Conservation (phyloP, 2,888 invertebrate species). For the Agrenia bidenticulata region DNA sequence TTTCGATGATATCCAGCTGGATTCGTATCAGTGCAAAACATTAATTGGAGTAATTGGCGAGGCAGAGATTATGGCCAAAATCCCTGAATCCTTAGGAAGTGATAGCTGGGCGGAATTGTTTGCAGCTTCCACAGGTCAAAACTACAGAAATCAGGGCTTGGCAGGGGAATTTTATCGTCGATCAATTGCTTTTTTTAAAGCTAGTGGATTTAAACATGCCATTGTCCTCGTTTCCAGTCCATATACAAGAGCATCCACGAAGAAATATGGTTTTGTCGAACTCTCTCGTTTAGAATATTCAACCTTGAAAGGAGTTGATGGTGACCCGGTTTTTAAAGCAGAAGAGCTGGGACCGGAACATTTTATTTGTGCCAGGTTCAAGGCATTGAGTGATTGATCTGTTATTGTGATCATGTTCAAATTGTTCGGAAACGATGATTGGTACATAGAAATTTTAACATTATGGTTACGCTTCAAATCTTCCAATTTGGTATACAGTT, state of each 20-base stretch:
- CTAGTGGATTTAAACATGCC: slow-evolving; percentile 37
- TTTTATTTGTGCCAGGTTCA: slow-evolving; percentile 25
- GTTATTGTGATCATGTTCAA: too few relatives aligned
- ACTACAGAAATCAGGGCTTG: slow-evolving; percentile 32
- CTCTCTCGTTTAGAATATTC: slow-evolving; percentile 24
- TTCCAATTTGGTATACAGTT: too few relatives aligned
- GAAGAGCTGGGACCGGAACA: slow-evolving; percentile 28
- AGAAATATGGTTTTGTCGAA: slow-evolving; percentile 30
- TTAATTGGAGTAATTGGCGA: slow-evolving; percentile 32
- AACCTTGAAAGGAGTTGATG: slow-evolving; percentile 34
- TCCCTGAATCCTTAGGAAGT: slow-evolving; percentile 14
- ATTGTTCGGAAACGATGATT: too few relatives aligned
- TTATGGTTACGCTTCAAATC: too few relatives aligned
- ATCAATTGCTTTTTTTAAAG: slow-evolving; percentile 28
- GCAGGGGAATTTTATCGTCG: slow-evolving; percentile 42
- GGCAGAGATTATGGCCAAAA: slow-evolving; percentile 18
- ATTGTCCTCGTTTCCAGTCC: slow-evolving; percentile 37
- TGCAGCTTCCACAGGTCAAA: slow-evolving; percentile 24
- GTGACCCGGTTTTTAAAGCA: slow-evolving; percentile 27
- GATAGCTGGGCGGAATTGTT: slow-evolving; percentile 38
- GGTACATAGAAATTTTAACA: too few relatives aligned
- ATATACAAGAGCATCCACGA: slow-evolving; percentile 30
- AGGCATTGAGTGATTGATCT: background rate
- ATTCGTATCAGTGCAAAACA: slow-evolving; percentile 7
- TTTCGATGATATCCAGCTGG: slow-evolving; percentile 5